Evolutionary conservation across 2,113 vertebrate species (phyloP).

Genomic region (Phyllopteryx taeniolatus): DNA sequence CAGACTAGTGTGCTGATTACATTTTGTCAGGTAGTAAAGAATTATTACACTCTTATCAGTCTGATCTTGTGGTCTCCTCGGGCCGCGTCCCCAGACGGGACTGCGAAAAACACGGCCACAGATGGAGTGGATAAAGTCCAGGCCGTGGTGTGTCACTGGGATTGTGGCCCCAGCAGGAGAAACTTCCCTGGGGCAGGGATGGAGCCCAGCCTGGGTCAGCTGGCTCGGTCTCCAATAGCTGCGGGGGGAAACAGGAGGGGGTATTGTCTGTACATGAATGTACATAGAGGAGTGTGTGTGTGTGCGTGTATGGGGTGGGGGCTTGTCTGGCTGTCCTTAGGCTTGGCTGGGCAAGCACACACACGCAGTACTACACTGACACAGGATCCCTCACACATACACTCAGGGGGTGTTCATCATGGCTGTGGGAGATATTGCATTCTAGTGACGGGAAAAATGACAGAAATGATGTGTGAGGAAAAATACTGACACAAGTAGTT

Average conservation of each 20-base stretch:
- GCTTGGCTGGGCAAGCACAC: conserved; percentile 58
- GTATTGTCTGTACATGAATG: conserved; percentile 17
- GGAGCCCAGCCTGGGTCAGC: conserved; percentile 32
- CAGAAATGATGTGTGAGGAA: background rate
- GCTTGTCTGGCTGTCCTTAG: conserved; percentile 52
- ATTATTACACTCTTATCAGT: conserved; percentile 53
- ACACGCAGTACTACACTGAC: conserved; percentile 43
- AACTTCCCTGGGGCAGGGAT: conserved; percentile 47
- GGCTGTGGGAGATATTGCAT: conserved; percentile 36
- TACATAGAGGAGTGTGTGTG: conserved; percentile 21
- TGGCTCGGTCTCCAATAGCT: conserved; percentile 30
- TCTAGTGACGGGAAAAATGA: conserved; percentile 12
- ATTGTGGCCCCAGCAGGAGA: conserved; percentile 41
- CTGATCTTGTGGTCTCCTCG: conserved; percentile 51
- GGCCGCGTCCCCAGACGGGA: conserved; percentile 46
- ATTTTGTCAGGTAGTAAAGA: conserved; percentile 47
- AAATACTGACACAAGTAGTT: background rate
- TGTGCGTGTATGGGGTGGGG: conserved; percentile 16
- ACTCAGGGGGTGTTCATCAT: conserved; percentile 36
- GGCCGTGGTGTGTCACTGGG: conserved; percentile 33
- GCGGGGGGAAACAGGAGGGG: conserved; percentile 22
- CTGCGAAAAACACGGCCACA: conserved; percentile 36
- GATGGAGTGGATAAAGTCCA: conserved; percentile 58
- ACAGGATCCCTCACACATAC: conserved; percentile 33
- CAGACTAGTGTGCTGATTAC: conserved; percentile 15